Evolutionary conservation across 2,113 vertebrate species (phyloP), one percentile per base, ranked within the genome.

Genomic region (Petrocephalus zakoni): DNA sequence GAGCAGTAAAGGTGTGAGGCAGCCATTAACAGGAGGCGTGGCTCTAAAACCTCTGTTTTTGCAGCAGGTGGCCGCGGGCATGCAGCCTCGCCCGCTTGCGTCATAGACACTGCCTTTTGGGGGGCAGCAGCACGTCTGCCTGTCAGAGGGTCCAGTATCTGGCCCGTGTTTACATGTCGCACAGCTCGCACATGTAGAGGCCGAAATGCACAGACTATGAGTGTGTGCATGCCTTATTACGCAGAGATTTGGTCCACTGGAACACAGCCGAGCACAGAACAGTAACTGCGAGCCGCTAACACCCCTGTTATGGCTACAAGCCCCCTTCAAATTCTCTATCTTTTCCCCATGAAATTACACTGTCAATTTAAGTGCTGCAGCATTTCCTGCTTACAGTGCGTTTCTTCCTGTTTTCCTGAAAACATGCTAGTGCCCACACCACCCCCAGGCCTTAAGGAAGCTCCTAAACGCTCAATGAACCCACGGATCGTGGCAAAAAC

Each of bases 1-100:
- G 88, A 92, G 89, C 85, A 93, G 92, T 89, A 92, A 91, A 94
- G 92, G 91, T 93, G 93, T 91, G 92, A 93, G 88, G 75, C 86
- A 53, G 10, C 75, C 88, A 49, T 64, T 88, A 87, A 47, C 15
- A 29, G 2, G 21, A 47, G 68, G 22, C 4, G 49, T 56, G 9
- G 47, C 85, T 68, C 47, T 34, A 49, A 68, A 49, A 22, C 42
- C 46, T 49, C 42, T 46, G 46, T 25, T 81, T 47, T 52, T 85
- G 22, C 83, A 61, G 22, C 49, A 49, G 86, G 52, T 37, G 49
- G 37, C 52, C 5, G 25, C 11, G 15, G 5, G 19, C 29, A 11
- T 19, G 8, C n/a, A 84, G 25, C 22, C 17, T 22, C 19, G 51
- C 17, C 56, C 64, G 46, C 29, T 55, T 34, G 1, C 15, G 2